These are phyloP conservation scores for Marronus borbonicus DNA, from an alignment of 2,888 invertebrate species.

Conservation along the genomic window DNA sequence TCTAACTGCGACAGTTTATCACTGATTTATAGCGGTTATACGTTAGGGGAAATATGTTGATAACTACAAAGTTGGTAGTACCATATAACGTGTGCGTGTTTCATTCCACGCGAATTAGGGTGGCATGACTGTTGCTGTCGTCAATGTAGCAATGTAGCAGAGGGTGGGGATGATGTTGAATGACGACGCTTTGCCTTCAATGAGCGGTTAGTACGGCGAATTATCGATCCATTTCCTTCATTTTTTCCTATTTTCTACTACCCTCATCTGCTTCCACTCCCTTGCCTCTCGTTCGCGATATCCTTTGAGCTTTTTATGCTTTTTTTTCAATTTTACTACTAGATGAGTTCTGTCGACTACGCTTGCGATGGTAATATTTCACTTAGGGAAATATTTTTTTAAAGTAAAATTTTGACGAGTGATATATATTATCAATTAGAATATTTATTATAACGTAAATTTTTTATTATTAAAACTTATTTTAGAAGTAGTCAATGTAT, in stretches of 20 bases:
- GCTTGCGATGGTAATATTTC: no score
- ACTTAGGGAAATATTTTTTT: no score
- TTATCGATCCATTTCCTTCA: constrained; percentile 55
- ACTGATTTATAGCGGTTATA: no score
- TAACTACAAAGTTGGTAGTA: neutral
- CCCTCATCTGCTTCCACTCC: neutral
- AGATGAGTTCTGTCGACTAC: no score
- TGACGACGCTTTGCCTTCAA: constrained; percentile 51
- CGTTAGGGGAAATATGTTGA: neutral
- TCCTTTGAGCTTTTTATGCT: neutral
- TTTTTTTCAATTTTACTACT: no score
- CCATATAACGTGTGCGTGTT: neutral
- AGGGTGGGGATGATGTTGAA: constrained; percentile 56
- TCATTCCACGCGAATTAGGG: neutral
- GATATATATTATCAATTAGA: no score
- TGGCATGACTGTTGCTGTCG: constrained; percentile 38
- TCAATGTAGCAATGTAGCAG: neutral
- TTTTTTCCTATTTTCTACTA: constrained; percentile 29
- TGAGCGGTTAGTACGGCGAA: constrained; percentile 48
- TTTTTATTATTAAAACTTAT: no score
- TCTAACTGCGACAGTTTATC: no score
- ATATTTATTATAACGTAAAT: no score
- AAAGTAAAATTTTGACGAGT: no score
- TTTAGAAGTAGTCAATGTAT: no score
- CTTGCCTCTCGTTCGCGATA: neutral